Evolutionary conservation across 1,140 invertebrate species (phyloP), one percentile per base, ranked within the genome.

Genomic region (Hesperophylax magnus): DNA sequence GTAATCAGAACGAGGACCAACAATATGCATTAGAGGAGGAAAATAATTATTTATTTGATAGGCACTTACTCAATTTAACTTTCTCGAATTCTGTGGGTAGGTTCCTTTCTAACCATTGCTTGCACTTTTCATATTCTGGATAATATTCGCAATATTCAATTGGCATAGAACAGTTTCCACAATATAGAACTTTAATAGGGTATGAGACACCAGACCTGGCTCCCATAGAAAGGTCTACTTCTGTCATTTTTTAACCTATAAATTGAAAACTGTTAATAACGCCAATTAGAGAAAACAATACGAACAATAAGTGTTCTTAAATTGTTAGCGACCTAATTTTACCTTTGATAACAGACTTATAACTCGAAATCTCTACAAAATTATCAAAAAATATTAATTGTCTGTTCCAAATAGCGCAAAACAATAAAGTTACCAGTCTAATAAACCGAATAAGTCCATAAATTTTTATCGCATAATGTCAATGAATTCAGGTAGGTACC

Each of bases 141-240:
- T 98, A 98, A 90, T 97, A 99, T 92, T 99, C 98, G 88, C 98
- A 99, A 87, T 99, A 99, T 88, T 98, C 97, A 86, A 97, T 94
- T 11, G 97, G 97, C 93, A 98, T 95, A 52, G 94, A 94, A 91
- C 97, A 98, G 89, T 98, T 98, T 81, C 97, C 97, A 90, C 98
- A 99, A 90, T 99, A 99, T 74, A 94, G 88, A 72, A 99, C 95
- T 86, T 93, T 93, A 77, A 98, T 87, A n/a, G 97, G 97, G 90
- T 98, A 98, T 31, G 86, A 86, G 84, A 89, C 85, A 60, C 89
- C 89, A 85, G 86, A 86, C 65, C 89, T 85, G 65, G 89, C 87
- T 54, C 89, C 89, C 86, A 89, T 87, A 54, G 87, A 87, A 82
- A 90, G 85, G 86, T 90, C 88, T 86, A 88, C 87, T 69, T 90